Conservation (phyloP, 2,888 invertebrate species). For the Archips crataeganus region DNA sequence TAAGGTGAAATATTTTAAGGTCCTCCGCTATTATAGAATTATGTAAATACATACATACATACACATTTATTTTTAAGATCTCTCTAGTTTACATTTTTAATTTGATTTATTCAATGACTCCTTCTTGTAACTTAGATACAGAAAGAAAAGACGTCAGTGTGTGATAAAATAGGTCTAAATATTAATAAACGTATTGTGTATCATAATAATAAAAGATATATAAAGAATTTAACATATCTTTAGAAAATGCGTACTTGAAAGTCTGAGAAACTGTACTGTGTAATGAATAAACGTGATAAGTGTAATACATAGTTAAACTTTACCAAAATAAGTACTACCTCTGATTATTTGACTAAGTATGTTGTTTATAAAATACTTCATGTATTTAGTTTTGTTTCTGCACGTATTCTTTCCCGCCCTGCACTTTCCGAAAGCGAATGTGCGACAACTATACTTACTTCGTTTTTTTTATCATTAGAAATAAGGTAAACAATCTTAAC, state of each 20-base stretch:
- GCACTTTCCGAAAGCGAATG: no score
- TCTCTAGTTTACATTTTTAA: neutral
- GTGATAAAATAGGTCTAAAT: slow-evolving; percentile 41
- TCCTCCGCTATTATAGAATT: no score
- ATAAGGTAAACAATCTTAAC: no score
- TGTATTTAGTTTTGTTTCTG: no score
- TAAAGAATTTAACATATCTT: slow-evolving; percentile 42
- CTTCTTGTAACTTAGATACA: neutral
- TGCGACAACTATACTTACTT: no score
- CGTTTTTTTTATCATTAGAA: no score
- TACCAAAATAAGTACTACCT: neutral
- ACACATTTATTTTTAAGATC: neutral
- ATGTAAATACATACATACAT: neutral
- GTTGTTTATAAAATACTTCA: no score
- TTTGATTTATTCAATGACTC: neutral
- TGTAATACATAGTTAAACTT: slow-evolving; percentile 9
- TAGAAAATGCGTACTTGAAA: slow-evolving; percentile 21
- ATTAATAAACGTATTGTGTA: slow-evolving; percentile 5
- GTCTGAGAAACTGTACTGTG: slow-evolving; percentile 30
- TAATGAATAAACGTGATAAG: slow-evolving; percentile 38
- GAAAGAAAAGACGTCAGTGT: slow-evolving; percentile 1
- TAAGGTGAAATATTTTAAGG: neutral
- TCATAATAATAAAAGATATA: slow-evolving; percentile 2
- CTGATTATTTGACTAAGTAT: no score
- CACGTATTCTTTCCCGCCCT: no score